A percentile compares a stretch with the other conserved stretches of the same genome.
Evolutionary conservation across 2,797 vertebrate genomes (phyloP).

Genomic region (Eulemur rubriventer): DNA sequence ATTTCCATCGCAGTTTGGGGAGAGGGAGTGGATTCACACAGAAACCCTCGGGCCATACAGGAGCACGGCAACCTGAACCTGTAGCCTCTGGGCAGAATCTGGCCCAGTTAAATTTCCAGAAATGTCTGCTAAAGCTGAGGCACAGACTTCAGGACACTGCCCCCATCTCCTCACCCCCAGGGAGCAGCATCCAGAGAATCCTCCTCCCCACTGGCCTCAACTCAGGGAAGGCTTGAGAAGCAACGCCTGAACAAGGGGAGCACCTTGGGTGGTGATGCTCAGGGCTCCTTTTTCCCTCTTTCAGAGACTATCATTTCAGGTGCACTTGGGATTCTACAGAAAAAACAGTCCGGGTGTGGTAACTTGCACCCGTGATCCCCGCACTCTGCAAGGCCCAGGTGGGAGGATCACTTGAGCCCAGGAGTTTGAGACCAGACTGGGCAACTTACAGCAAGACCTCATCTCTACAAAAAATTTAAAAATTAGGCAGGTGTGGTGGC

Average conservation of each 20-base stretch:
- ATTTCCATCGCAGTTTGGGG: fast-evolving
- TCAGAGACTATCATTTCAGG: fast-evolving
- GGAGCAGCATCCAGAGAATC: not conserved
- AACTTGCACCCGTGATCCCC: not conserved
- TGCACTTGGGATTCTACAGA: fast-evolving
- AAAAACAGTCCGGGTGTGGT: not conserved
- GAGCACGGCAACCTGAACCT: fast-evolving
- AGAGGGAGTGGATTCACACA: too few relatives aligned
- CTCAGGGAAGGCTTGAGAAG: too few relatives aligned
- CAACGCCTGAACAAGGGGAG: too few relatives aligned
- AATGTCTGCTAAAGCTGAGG: not conserved
- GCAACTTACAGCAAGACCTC: not conserved
- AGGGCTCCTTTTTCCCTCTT: not conserved
- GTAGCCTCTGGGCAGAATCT: not conserved
- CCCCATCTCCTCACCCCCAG: not conserved
- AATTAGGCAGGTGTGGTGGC: not conserved
- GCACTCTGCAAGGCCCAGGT: not conserved
- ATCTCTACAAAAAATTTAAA: not conserved
- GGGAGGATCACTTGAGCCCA: not conserved
- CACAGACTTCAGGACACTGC: fast-evolving
- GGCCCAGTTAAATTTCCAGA: not conserved
- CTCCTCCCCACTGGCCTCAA: not conserved
- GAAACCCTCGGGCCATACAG: not conserved
- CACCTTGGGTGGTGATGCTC: too few relatives aligned
- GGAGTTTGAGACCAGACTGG: not conserved